Percentiles rank a stretch among this genome's conserved stretches.
Conservation (phyloP, 64 coral and sea anemone genomes). For the Stichodactyla helianthus region DNA sequence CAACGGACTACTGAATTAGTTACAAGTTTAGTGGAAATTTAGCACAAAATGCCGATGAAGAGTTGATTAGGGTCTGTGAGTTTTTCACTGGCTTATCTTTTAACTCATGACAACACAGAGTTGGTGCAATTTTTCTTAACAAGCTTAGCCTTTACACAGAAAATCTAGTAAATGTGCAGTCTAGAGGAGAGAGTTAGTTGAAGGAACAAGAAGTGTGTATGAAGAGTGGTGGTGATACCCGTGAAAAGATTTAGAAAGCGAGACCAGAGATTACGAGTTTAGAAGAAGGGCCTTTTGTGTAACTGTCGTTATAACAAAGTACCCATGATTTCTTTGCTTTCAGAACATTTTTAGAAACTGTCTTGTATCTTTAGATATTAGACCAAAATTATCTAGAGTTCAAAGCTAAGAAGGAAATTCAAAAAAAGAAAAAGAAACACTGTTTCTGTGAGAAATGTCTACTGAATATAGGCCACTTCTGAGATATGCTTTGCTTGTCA, state of each 20-base stretch:
- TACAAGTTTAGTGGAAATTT: not conserved
- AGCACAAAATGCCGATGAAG: not conserved
- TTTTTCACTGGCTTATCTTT: not conserved
- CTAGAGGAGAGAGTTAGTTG: not conserved
- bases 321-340: not conserved
- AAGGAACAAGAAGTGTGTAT: not conserved
- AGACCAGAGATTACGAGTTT: not conserved
- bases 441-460: no score
- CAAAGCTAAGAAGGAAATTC: no score
- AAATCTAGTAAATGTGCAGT: not conserved
- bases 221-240: not conserved
- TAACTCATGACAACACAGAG: not conserved
- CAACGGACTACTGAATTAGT: not conserved
- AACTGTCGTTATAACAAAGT: not conserved
- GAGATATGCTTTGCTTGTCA: no score
- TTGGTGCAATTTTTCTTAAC: slow-evolving; percentile 6
- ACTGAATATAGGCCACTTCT: no score
- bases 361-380: not conserved
- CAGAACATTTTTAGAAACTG: no score
- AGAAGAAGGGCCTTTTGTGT: not conserved
- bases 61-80: not conserved
- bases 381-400: no score
- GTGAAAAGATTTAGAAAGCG: not conserved
- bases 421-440: no score
- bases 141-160: slow-evolving; percentile 3